phyloP scores from a whole-genome alignment of 2,113 vertebrate genomes.

The Setophaga petechia region DNA sequence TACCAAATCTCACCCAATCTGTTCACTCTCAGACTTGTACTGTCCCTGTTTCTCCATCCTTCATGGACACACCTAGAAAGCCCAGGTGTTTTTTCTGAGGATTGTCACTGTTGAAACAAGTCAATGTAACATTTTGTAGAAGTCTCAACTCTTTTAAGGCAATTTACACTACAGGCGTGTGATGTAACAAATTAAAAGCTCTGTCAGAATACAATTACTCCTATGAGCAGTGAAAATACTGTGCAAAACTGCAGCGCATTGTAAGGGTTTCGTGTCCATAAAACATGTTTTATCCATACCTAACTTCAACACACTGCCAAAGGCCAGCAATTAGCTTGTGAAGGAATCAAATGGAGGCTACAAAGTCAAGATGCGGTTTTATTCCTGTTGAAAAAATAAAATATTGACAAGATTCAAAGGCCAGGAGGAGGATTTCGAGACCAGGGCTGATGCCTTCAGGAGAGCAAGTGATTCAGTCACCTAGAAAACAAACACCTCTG shows the following conservation, averaged over 20 bases:
- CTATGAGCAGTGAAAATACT: background rate
- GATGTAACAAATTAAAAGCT: background rate
- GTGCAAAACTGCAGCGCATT: background rate
- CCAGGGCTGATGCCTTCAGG: background rate
- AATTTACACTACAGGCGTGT: background rate
- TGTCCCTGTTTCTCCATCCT: background rate
- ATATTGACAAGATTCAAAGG: background rate
- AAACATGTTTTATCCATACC: background rate
- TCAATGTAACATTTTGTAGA: background rate
- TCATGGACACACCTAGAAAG: background rate
- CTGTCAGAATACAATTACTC: background rate
- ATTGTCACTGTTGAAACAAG: background rate
- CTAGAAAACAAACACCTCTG: background rate
- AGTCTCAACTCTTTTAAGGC: background rate
- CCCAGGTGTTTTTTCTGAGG: background rate
- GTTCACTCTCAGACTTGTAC: background rate
- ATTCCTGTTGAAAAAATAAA: background rate
- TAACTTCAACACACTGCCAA: background rate
- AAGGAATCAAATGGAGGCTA: background rate
- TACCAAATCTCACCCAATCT: conserved; percentile 13
- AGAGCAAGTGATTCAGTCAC: background rate
- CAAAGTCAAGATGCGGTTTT: background rate
- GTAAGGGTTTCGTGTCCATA: background rate
- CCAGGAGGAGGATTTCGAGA: background rate
- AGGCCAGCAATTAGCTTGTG: background rate